Percentiles rank a stretch among this genome's conserved stretches.
Conservation (phyloP, 2,888 invertebrate genomes). For the Drosophila borborema region DNA sequence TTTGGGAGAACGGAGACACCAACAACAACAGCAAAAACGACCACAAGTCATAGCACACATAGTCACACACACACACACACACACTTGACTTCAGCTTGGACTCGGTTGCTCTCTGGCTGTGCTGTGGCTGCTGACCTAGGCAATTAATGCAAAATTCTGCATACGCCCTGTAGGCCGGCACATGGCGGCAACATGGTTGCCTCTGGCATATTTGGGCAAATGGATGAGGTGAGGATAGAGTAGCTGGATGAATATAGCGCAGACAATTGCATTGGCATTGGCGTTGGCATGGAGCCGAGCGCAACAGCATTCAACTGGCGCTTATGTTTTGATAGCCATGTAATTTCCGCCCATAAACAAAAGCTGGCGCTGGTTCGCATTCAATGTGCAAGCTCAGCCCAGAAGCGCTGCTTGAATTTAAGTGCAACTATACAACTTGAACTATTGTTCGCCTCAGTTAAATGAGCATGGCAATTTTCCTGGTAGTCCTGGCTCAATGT, state of each 20-base stretch:
- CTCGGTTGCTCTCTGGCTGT: neutral
- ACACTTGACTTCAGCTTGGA: conserved; percentile 12
- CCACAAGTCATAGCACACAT: neutral
- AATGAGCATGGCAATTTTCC: conserved; percentile 28
- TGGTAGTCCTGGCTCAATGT: neutral
- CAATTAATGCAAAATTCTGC: conserved; percentile 66
- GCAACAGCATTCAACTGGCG: conserved; percentile 62
- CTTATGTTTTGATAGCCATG: conserved; percentile 76
- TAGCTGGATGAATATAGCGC: neutral
- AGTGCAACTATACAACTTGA: conserved; percentile 24
- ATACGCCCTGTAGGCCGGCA: conserved; percentile 28
- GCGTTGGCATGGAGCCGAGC: conserved; percentile 9
- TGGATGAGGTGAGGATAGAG: neutral
- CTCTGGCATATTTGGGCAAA: conserved; percentile 9
- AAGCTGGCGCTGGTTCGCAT: conserved; percentile 23
- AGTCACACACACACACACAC: conserved; percentile 16
- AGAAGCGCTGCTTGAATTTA: conserved; percentile 13
- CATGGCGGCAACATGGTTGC: conserved; percentile 12
- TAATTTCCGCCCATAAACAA: conserved; percentile 76
- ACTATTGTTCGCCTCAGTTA: conserved; percentile 10
- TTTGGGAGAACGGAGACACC: conserved; percentile 9
- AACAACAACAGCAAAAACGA: neutral
- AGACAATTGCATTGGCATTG: conserved; percentile 60
- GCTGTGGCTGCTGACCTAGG: conserved; percentile 28
- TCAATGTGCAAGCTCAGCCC: conserved; percentile 19